Percentiles rank a stretch among this genome's conserved stretches.
phyloP scores from a whole-genome alignment of 1,140 invertebrate species.

The Coelopa frigida region DNA sequence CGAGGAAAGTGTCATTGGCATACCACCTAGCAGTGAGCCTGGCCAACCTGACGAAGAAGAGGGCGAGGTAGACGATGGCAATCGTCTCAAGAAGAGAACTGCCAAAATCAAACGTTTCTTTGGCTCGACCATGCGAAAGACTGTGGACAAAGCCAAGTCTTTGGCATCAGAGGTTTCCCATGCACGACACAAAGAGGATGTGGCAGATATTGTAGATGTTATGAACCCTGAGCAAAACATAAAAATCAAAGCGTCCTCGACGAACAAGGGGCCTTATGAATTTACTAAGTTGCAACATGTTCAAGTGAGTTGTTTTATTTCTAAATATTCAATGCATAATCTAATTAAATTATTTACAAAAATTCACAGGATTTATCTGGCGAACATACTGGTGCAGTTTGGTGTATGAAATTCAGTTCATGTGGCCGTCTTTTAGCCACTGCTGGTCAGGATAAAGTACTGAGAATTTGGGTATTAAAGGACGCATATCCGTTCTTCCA shows the following conservation, averaged over 20 bases:
- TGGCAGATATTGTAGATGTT: slow-evolving; percentile 77
- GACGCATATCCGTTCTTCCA: slow-evolving; percentile 85
- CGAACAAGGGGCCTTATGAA: slow-evolving; percentile 93
- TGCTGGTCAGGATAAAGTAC: slow-evolving; percentile 88
- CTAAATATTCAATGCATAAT: no score
- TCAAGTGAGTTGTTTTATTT: slow-evolving; percentile 45
- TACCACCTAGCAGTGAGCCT: slow-evolving; percentile 56
- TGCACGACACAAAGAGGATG: slow-evolving; percentile 75
- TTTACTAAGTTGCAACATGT: slow-evolving; percentile 65
- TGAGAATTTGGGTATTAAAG: slow-evolving; percentile 89
- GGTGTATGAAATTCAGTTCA: slow-evolving; percentile 98
- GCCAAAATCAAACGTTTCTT: slow-evolving; percentile 76
- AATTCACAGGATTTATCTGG: slow-evolving; percentile 64
- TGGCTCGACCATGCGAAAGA: slow-evolving; percentile 78
- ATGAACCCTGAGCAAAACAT: slow-evolving; percentile 77
- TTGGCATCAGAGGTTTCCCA: slow-evolving; percentile 82
- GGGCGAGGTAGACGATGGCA: slow-evolving; percentile 42
- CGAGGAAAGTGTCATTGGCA: slow-evolving; percentile 75
- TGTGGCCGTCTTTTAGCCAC: slow-evolving; percentile 90
- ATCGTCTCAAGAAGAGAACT: slow-evolving; percentile 49
- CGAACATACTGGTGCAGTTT: slow-evolving; percentile 86
- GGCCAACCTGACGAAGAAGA: slow-evolving; percentile 53
- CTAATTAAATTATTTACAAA: not conserved
- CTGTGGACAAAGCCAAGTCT: slow-evolving; percentile 83
- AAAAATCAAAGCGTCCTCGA: slow-evolving; percentile 88